Percentiles rank a stretch among this genome's conserved stretches.
phyloP scores from a whole-genome alignment of 2,888 invertebrate genomes.

The Cosmia pyralina region DNA sequence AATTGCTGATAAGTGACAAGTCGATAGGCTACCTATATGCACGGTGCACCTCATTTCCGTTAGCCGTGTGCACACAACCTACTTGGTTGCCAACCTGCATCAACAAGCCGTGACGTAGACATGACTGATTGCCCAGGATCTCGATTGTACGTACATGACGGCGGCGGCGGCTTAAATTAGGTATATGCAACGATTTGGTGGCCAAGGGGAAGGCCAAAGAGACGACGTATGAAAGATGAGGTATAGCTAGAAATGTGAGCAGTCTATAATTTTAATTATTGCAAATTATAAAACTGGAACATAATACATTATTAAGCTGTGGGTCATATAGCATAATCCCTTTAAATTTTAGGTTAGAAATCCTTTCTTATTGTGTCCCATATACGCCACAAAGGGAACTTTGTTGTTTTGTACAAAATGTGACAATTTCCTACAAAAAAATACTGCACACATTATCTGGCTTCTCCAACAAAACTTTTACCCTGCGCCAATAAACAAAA shows the following conservation, averaged over 20 bases:
- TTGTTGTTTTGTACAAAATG: neutral
- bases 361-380: neutral
- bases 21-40: slow-evolving; percentile 25
- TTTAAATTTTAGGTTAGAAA: neutral
- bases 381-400: neutral
- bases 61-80: neutral
- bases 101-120: neutral
- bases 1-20: slow-evolving; percentile 46
- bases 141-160: neutral
- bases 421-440: too few species aligned
- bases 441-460: neutral
- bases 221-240: too few species aligned
- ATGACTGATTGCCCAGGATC: slow-evolving; percentile 7
- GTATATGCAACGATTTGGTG: slow-evolving; percentile 1
- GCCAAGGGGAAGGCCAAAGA: neutral
- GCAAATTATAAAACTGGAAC: neutral
- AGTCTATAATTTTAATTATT: neutral
- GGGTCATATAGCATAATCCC: neutral
- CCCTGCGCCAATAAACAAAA: too few species aligned
- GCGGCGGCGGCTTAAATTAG: neutral
- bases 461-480: neutral
- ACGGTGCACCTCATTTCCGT: slow-evolving; percentile 38
- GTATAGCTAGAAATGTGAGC: neutral
- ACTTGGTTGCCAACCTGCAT: neutral
- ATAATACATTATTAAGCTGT: too few species aligned